A percentile compares a stretch with the other conserved stretches of the same genome.
These are phyloP conservation scores for Lerista edwardsae DNA, from an alignment of 2,797 vertebrate genomes.

Conservation along the genomic window DNA sequence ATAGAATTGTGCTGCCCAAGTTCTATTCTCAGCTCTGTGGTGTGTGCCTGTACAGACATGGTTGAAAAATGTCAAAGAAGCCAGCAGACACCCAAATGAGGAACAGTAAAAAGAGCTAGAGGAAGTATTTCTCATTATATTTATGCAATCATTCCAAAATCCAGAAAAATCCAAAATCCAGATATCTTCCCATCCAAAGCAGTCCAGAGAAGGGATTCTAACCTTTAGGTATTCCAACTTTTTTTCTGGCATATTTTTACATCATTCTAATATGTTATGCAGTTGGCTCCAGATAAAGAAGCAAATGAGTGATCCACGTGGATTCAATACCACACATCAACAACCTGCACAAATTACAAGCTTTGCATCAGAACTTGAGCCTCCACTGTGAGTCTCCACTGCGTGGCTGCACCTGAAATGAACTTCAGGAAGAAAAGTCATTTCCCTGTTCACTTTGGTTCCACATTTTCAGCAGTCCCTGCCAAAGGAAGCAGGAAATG, in stretches of 20 bases:
- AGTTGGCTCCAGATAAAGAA: neutral
- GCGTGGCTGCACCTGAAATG: neutral
- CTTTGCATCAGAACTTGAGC: neutral
- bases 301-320: neutral
- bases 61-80: too few species aligned
- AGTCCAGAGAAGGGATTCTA: too few species aligned
- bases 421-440: neutral
- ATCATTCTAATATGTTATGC: neutral
- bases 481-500: slow-evolving; percentile 1
- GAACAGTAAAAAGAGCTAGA: too few species aligned
- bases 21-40: too few species aligned
- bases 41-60: too few species aligned
- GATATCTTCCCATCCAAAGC: too few species aligned
- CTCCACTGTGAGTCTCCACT: neutral
- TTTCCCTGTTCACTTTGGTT: neutral
- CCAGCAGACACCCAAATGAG: too few species aligned
- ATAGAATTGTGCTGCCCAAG: too few species aligned
- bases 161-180: too few species aligned
- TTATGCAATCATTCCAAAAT: too few species aligned
- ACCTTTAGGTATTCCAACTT: neutral
- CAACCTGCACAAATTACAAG: neutral
- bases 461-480: neutral
- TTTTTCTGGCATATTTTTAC: neutral
- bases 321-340: neutral
- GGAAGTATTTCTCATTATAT: too few species aligned